Percentiles rank a stretch among this genome's conserved stretches.
Evolutionary conservation across 2,888 invertebrate genomes (phyloP).

Genomic region (Hypomecis atomaria): DNA sequence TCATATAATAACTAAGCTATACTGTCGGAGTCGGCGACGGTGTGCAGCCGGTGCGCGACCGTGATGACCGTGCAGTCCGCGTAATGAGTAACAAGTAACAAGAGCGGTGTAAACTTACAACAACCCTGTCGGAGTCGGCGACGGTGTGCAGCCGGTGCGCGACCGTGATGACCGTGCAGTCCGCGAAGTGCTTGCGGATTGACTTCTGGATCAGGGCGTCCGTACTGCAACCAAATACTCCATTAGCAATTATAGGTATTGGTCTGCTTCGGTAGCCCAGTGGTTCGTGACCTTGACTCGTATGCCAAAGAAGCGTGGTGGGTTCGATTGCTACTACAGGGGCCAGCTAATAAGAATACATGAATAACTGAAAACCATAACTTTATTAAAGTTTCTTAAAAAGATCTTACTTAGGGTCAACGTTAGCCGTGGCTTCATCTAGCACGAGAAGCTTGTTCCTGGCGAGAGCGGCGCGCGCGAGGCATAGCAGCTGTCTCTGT

Average conservation of each 20-base stretch:
- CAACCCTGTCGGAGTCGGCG: conserved; percentile 94
- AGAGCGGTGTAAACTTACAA: conserved; percentile 83
- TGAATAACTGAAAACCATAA: no score
- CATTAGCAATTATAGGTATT: background rate
- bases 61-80: no score
- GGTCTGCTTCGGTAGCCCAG: no score
- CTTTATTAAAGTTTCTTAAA: background rate
- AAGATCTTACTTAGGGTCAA: conserved; percentile 89
- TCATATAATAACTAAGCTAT: no score
- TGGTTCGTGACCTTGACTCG: no score
- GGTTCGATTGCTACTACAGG: no score
- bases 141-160: conserved; percentile 96
- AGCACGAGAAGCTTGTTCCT: conserved; percentile 91
- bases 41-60: no score
- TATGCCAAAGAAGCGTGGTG: no score
- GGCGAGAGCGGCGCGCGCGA: conserved; percentile 93
- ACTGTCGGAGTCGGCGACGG: no score
- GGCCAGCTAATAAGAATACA: no score
- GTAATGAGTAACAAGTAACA: no score
- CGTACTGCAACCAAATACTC: conserved; percentile 82
- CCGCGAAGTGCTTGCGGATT: conserved; percentile 90
- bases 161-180: conserved; percentile 95
- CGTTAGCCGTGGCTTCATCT: conserved; percentile 97
- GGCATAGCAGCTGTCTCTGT: conserved; percentile 93
- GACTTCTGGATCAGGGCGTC: conserved; percentile 93